These are phyloP conservation scores for Recurvirostra avosetta DNA, from an alignment of 2,113 vertebrate genomes.

Conservation along the genomic window DNA sequence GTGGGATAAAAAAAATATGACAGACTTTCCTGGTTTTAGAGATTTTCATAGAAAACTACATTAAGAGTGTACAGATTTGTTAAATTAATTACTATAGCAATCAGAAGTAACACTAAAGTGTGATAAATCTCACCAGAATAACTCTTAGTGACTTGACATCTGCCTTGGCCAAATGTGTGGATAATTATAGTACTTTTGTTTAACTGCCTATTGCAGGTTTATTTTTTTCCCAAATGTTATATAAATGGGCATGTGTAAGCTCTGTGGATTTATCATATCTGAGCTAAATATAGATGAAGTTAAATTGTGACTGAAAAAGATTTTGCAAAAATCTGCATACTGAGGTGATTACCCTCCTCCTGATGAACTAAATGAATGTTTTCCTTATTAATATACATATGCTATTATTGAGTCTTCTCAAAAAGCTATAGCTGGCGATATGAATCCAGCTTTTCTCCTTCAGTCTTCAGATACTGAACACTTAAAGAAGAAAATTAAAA, in stretches of 20 bases:
- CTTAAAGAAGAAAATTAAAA: neutral
- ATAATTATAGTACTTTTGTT: neutral
- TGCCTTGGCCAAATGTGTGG: neutral
- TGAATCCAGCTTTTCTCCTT: neutral
- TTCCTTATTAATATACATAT: slow-evolving; percentile 23
- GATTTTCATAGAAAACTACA: neutral
- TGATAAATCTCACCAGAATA: neutral
- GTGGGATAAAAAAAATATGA: neutral
- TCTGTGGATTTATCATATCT: neutral
- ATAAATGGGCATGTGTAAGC: neutral
- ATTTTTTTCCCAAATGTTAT: neutral
- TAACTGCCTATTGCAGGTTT: neutral
- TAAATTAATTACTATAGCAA: neutral
- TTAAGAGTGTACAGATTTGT: neutral
- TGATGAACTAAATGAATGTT: slow-evolving; percentile 22
- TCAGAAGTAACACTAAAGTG: neutral
- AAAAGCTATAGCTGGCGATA: neutral
- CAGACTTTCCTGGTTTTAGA: neutral
- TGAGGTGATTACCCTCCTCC: slow-evolving; percentile 17
- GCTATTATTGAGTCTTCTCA: neutral
- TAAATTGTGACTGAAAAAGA: neutral
- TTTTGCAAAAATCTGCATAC: slow-evolving; percentile 19
- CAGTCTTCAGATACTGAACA: neutral
- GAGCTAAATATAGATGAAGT: slow-evolving; percentile 1
- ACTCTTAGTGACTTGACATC: neutral